Evolutionary conservation across 2,797 vertebrate genomes (phyloP), one percentile per base, ranked within the genome.

Genomic region (Chanos chanos): DNA sequence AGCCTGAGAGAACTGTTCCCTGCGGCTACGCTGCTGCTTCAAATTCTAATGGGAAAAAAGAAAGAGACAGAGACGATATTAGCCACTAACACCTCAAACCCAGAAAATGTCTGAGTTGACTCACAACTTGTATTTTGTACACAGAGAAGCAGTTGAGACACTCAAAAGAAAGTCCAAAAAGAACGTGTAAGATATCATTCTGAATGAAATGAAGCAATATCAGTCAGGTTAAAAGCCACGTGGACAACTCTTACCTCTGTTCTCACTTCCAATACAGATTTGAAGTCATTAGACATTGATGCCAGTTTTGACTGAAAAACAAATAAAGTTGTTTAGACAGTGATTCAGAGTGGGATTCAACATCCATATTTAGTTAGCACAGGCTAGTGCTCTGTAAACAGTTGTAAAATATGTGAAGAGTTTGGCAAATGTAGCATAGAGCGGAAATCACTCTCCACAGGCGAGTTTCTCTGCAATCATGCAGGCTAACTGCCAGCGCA

Each of bases 221-320:
- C n/a, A n/a, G n/a, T n/a, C n/a, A n/a, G n/a, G n/a, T n/a, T n/a
- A 52, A 48, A 4, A 1, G 34, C 3, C 2, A 7, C 13, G 1
- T 22, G 48, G 15, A 37, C n/a, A 0, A 1, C 8, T 24, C 88
- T 90, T 70, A 97, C 95, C 92, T 97, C 95, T 18, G 94, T 97
- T 84, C 95, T 89, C 58, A 97, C 94, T 86, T 97, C 95, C 48
- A 97, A 80, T 53, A 97, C 94, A 0, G 94, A 95, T 68, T 97
- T 97, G 83, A 97, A 97, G 82, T 96, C 93, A 27, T 96, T 97
- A 65, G 95, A 97, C 93, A 97, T 97, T 0, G 92, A 94, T 9
- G 95, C 95, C 77, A 97, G 75, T 78, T 95, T 95, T 10, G 95
- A 97, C 95, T 97, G 81, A 28, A n/a, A n/a, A n/a, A 19, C 55